phyloP scores from a whole-genome alignment of 2,888 invertebrate species.

The Rhagonycha lutea region DNA sequence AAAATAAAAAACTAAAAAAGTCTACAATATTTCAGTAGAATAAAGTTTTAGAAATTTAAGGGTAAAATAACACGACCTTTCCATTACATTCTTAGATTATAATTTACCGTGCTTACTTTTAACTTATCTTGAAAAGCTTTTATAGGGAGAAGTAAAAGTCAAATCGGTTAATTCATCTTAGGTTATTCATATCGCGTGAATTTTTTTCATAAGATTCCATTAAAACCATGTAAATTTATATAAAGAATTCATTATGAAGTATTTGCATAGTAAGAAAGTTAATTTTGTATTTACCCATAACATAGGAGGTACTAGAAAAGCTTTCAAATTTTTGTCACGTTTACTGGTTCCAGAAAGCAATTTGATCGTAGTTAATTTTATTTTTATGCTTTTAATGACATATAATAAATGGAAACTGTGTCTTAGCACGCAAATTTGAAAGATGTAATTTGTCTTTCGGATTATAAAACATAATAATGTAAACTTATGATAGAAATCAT shows the following conservation, averaged over 20 bases:
- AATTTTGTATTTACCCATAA: slow-evolving; percentile 10
- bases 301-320: slow-evolving; percentile 12
- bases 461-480: slow-evolving; percentile 14
- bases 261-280: slow-evolving; percentile 6
- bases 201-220: slow-evolving; percentile 12
- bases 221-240: slow-evolving; percentile 13
- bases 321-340: slow-evolving; percentile 4
- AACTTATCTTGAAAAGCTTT: slow-evolving; percentile 15
- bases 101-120: slow-evolving; percentile 19
- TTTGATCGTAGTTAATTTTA: slow-evolving; percentile 17
- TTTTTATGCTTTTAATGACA: slow-evolving; percentile 16
- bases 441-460: slow-evolving; percentile 12
- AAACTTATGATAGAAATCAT: slow-evolving; percentile 9
- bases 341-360: slow-evolving; percentile 11
- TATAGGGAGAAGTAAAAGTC: slow-evolving; percentile 6
- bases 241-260: slow-evolving; percentile 13
- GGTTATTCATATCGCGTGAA: slow-evolving; percentile 19
- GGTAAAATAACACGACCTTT: slow-evolving; percentile 16
- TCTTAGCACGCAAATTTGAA: slow-evolving; percentile 14
- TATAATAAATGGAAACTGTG: slow-evolving; percentile 11
- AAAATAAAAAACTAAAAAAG: not conserved
- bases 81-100: slow-evolving; percentile 18
- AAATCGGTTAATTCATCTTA: slow-evolving; percentile 16
- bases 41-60: not conserved
- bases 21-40: not conserved